Evolutionary conservation across 2,113 vertebrate species (phyloP), one percentile per base, ranked within the genome.

Genomic region (Tragelaphus buxtoni): DNA sequence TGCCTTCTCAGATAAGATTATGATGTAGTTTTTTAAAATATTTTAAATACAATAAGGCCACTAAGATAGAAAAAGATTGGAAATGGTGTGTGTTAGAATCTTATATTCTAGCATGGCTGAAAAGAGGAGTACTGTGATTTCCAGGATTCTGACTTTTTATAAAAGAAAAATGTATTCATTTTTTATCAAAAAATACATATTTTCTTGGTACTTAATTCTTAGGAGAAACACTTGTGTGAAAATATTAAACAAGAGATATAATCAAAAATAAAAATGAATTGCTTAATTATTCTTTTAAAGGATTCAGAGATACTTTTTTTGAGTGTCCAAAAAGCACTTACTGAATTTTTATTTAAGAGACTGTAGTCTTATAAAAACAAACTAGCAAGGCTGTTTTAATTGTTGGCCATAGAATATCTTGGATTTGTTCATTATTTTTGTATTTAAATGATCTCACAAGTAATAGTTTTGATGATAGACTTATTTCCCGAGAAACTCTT

Each of bases 111-210:
- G 17, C 22, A 77, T 69, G 5, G 16, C 7, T 82, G 22, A 55
- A 88, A 82, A 85, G 45, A 72, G 79, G 13, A 69, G 24, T 61
- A 49, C 5, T 90, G 2, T 86, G 80, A 93, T 93, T 95, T 84
- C 80, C 9, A 88, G 90, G 10, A 95, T 91, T 95, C 65, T 95
- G 26, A 79, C 13, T 93, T 95, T 90, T 87, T 87, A 42, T 80
- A 77, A 85, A 89, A 93, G 88, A 65, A 90, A 95, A 56, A 56
- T 61, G 5, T 82, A 80, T 88, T 84, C n/a, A 20, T 35, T 82
- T 87, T 85, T 72, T 89, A 58, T 55, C 65, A 76, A 24, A 24
- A 53, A 88, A 80, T 58, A 20, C 24, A 61, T 45, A 76, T 96
- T 79, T 91, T 39, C 35, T 47, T 17, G 56, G 18, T 82, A 60